These are phyloP conservation scores for Cepphus grylle DNA, from an alignment of 2,113 vertebrate species.

Conservation along the genomic window DNA sequence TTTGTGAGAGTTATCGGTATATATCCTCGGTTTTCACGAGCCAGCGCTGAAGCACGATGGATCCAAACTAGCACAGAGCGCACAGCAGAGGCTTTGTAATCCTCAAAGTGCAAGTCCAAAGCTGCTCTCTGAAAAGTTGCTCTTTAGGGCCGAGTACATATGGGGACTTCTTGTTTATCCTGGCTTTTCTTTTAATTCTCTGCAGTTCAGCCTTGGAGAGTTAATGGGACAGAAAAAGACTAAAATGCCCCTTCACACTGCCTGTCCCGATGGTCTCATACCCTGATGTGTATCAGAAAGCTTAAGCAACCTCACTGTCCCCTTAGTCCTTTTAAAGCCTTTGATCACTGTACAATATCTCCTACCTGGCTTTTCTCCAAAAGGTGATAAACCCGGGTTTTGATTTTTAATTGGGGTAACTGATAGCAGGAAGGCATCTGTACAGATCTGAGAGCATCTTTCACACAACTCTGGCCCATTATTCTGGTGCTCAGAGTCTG, in stretches of 20 bases:
- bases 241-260: slow-evolving; percentile 9
- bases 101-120: slow-evolving; percentile 28
- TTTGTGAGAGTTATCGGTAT: neutral
- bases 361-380: slow-evolving; percentile 31
- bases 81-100: slow-evolving; percentile 34
- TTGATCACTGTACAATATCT: slow-evolving; percentile 21
- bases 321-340: slow-evolving; percentile 17
- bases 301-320: neutral
- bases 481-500: neutral
- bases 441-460: neutral
- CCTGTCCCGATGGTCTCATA: neutral
- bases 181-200: slow-evolving; percentile 15
- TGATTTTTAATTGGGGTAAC: slow-evolving; percentile 51
- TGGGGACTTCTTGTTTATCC: slow-evolving; percentile 42
- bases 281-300: slow-evolving; percentile 7
- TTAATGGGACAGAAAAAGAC: slow-evolving; percentile 47
- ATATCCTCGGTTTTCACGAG: neutral
- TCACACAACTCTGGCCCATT: neutral
- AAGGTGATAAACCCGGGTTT: slow-evolving; percentile 18
- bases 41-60: fast-evolving
- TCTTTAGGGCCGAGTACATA: neutral
- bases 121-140: slow-evolving; percentile 21
- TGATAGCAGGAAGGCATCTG: neutral
- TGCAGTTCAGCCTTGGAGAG: neutral
- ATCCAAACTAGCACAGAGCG: neutral